Evolutionary conservation across 2,888 invertebrate species (phyloP), one percentile per base, ranked within the genome.

Genomic region (Oscheius myriophilus): DNA sequence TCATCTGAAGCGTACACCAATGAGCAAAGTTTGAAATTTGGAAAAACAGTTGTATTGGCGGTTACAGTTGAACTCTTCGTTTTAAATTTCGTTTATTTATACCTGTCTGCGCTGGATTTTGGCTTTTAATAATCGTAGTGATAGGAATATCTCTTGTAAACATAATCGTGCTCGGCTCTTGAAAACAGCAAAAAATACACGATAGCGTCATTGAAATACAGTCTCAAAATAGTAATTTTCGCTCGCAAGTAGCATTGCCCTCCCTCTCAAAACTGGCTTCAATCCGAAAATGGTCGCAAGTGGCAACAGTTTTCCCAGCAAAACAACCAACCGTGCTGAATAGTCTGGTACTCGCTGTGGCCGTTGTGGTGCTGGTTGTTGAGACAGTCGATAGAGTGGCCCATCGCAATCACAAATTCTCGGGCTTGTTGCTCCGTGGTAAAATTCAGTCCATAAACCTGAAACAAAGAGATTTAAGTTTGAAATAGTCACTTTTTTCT

Each of bases 401-500:
- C 63, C 49, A 78, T 71, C 12, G 52, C 18, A n/a, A 57, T 45
- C n/a, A 68, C 65, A 45, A 74, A 74, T 16, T 39, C 43, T 26
- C 66, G 39, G 14, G 74, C 74, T n/a, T 70, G 61, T 0, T 53
- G 14, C n/a, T 65, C 65, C n/a, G 51, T 45, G 79, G 95, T 94
- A 90, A 97, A 97, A 89, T 96, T 97, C 80, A 97, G 91, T 58
- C 97, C 97, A 89, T 96, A 97, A n/a, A 73, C 73, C 67, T 69
- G 55, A 25, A 70, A 7, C 18, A 21, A 1, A 18, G 4, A 33
- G 9, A 6, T 6, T 33, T 6, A 33, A 6, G 9, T 18, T 3
- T 11, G 21, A 49, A 49, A 49, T 3, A 16, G 21, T 11, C 18
- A 16, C 2, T 18, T 49, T 49, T 16, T 46, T 46, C 6, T 57